Evolutionary conservation across 2,113 vertebrate genomes (phyloP), one percentile per base, ranked within the genome.

Genomic region (Motacilla alba): DNA sequence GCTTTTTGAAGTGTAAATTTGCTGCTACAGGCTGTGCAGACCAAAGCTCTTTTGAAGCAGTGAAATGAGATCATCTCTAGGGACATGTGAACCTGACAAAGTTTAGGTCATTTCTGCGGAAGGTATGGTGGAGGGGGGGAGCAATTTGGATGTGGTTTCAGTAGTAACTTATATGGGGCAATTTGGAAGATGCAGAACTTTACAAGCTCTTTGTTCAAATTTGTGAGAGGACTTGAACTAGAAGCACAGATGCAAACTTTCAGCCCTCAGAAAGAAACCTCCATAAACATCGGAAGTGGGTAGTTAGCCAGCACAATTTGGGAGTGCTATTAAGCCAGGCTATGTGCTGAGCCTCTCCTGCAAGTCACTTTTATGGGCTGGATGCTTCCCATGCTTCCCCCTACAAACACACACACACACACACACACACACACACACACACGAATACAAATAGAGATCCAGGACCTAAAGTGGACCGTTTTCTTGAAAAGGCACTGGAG

Each of bases 1-100:
- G 98, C 98, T 98, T 98, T 98, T 98, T 98, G 98, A 98, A 98
- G 98, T 98, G 98, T 98, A 98, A 98, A 98, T 98, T 98, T 98
- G 97, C 98, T 98, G 98, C 98, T 98, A 98, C 98, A 98, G 98
- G 98, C 98, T 98, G 98, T 98, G 98, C 98, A 98, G 98, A 98
- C 98, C 98, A 98, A 98, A 98, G 98, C 97, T 98, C 98, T 98
- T 98, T 98, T 98, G 98, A 98, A 98, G 98, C 98, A 98, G 96
- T 98, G 98, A 98, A 98, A 98, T 98, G 98, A 97, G 98, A 98
- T 98, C 98, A 98, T 98, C 98, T 98, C 98, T 91, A 96, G 98
- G 98, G 98, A 98, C 98, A 98, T 94, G 98, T 87, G 97, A 98
- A 98, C 98, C 97, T 98, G 98, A 97, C 98, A 94, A 97, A 98